Evolutionary conservation across 2,797 vertebrate species (phyloP), one percentile per base, ranked within the genome.

Genomic region (Channa striata): DNA sequence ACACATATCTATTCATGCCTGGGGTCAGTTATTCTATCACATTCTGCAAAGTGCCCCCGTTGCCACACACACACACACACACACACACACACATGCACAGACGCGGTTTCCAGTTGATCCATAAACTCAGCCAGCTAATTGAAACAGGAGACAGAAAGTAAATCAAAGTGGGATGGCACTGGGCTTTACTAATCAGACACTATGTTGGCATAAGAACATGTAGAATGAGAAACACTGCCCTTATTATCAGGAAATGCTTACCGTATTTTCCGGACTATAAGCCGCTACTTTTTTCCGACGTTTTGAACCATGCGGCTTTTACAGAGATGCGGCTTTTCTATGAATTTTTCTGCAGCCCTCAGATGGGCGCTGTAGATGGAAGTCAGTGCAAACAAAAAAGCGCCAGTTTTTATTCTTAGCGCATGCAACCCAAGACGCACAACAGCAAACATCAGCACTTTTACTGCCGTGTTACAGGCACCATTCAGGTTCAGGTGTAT

Each of bases 51-150:
- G 36, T 59, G 57, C 34, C 11, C 33, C 16, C 33, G 12, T 30
- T 33, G 33, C 42, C 47, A 40, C 50, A 67, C 64, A 72, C 67
- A 59, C 37, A 36, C 49, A 20, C 58, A 46, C 34, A 54, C 59
- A 72, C 61, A 50, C 36, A 34, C 43, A 0, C 12, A 65, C 33
- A 57, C 23, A 54, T 59, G 49, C 42, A 53, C 51, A 14, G 16
- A 52, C 44, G 62, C 42, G 59, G 44, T 66, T 87, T 84, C 84
- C 72, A 7, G 34, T 77, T 81, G 82, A 81, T 82, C 72, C 62
- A 85, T 90, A 83, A 83, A 85, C 47, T 66, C 49, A 39, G 63
- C 20, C 72, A 52, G 68, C 80, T 89, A 87, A 88, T 87, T 87
- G 75, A 84, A 87, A 87, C 42, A 46, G 48, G 30, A 67, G 53